Base-by-base conservation (phyloP, 2,888 invertebrate species). In the Timandra comae region DNA sequence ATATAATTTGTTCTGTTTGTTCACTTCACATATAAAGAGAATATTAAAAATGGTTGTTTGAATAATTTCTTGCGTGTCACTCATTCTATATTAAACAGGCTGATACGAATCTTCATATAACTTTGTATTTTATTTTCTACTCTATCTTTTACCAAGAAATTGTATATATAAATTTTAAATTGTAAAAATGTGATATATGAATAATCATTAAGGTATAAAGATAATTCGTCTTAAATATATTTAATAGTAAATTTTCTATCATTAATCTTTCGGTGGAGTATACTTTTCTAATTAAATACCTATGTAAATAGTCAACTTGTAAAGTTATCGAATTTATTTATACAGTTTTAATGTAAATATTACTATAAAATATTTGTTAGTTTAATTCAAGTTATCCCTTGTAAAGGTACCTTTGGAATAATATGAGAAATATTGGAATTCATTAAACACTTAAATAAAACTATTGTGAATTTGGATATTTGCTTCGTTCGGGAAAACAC, bases 121-220 rank as follows among this genome's bases (percentile, higher is more conserved):
- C 16, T 5, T 3, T 16, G 6, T 6, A 16, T 16, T n/a, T 16
- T 16, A 16, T 16, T 16, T 16, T 5, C 16, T 16, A n/a, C n/a
- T 16, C 16, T 16, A 16, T 16, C 16, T 16, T 50, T 46, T n/a
- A n/a, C n/a, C n/a, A 20, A 20, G 2, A 2, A 32, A 19, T 19
- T 57, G 57, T 57, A 56, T 43, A 57, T 53, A 55, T n/a, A 43
- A 45, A 36, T 23, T 31, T 53, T n/a, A n/a, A 41, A 41, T 41
- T 56, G 49, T 54, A 64, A 63, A 63, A 64, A 63, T 64, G 64
- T 64, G 63, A 64, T 64, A 64, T 64, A 64, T 3, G 22, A 24
- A 24, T 11, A 24, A 8, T 24, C 3, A 3, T 11, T 11, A 11
- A 9, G 11, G 3, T 24, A 24, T 3, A 10, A 24, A 9, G 24